Evolutionary conservation across 1,140 invertebrate species (phyloP).

Genomic region (Drosophila orosa): DNA sequence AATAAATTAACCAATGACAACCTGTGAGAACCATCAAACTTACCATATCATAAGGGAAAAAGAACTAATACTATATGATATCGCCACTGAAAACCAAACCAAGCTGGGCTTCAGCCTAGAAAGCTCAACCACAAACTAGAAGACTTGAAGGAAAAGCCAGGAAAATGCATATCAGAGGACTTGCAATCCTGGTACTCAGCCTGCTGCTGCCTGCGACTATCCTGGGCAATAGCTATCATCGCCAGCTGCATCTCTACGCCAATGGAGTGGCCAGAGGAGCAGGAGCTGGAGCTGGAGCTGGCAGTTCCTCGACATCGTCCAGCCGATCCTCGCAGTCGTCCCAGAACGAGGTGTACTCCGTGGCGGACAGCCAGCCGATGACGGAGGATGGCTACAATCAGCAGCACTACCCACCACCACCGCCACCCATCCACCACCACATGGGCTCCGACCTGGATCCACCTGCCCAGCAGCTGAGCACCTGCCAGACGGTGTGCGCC

Average conservation of each 20-base stretch:
- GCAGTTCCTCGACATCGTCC: slow-evolving; percentile 2
- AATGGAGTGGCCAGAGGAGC: slow-evolving; percentile 11
- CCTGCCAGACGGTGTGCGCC: slow-evolving; percentile 91
- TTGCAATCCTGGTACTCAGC: slow-evolving; percentile 26
- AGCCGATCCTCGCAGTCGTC: slow-evolving; percentile 33
- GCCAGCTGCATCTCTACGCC: slow-evolving; percentile 48
- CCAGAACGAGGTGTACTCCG: slow-evolving; percentile 72
- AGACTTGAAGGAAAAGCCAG: slow-evolving; percentile 25
- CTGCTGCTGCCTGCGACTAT: slow-evolving; percentile 30
- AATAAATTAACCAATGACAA: slow-evolving; percentile 4
- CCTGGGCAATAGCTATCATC: slow-evolving; percentile 46
- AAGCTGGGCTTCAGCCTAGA: slow-evolving; percentile 35
- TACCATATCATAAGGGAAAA: slow-evolving; percentile 6
- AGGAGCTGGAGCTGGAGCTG: slow-evolving; percentile 1
- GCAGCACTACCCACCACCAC: slow-evolving; percentile 21
- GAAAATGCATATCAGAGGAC: slow-evolving; percentile 43
- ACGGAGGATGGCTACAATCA: slow-evolving; percentile 71
- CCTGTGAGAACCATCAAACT: slow-evolving; percentile 5
- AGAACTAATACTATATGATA: slow-evolving; percentile 10
- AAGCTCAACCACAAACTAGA: slow-evolving; percentile 18
- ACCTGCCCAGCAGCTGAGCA: slow-evolving; percentile 73
- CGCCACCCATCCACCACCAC: slow-evolving; percentile 19
- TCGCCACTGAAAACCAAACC: background rate
- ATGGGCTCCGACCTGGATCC: slow-evolving; percentile 44
- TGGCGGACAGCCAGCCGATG: slow-evolving; percentile 80